Evolutionary conservation across 2,888 invertebrate genomes (phyloP), one percentile per base, ranked within the genome.

Genomic region (Lumbricus terrestris): DNA sequence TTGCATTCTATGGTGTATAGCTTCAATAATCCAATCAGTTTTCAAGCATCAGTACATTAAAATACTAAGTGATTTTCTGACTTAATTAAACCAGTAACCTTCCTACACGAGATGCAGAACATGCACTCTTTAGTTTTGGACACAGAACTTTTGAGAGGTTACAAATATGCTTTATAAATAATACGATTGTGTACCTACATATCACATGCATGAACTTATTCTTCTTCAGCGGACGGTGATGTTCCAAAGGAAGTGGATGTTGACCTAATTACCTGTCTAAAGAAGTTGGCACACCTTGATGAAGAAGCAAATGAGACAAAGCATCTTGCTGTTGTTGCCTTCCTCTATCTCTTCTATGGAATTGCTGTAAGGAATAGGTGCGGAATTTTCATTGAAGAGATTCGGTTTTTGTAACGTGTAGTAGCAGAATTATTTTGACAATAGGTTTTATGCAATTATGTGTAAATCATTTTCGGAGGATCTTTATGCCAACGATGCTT

Each of bases 281-380:
- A 88, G 37, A 34, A 89, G 35, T 89, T 90, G n/a, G 40, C 42
- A 13, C 34, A 20, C 38, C 69, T 89, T 38, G 69, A 54, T n/a
- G 82, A 93, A 88, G 94, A 94, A 85, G 93, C 93, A 89, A 92
- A 93, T 88, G 94, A 94, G 47, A 94, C 94, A 5, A 88, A 89
- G 69, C 34, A 88, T 11, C 92, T 95, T 88, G 95, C 95, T 85
- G 92, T 95, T n/a, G 93, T 95, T 37, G 94, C 95, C 88, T 95
- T 95, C 92, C 94, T 95, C 92, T 95, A 95, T 92, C 93, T 95
- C 3, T 95, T 95, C 89, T 93, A 93, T 83, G 93, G 93, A n/a
- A 94, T 95, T 42, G 93, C 94, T 40, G 93, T 93, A 90, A 90
- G 93, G 42, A 93, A 94, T 89, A 93, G 94, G 95, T 95, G 89